Conservation (phyloP, 2,797 vertebrate species). For the Clamator glandarius region DNA sequence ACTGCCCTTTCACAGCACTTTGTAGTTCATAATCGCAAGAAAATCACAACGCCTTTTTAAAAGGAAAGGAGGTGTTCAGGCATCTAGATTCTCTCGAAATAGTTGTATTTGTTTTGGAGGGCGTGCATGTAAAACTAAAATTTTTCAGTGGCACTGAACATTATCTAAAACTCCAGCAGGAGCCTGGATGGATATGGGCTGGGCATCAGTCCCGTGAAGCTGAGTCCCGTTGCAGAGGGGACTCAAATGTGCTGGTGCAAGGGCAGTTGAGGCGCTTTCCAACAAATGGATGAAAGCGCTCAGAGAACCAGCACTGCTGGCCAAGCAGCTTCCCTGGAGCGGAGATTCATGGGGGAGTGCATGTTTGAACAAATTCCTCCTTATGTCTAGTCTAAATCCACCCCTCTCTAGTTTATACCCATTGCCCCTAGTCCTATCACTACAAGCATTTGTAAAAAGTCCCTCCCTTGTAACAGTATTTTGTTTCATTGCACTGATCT, state of each 20-base stretch:
- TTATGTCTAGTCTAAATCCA: no score
- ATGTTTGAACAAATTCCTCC: neutral
- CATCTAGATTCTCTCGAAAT: neutral
- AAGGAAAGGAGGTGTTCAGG: neutral
- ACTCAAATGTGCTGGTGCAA: neutral
- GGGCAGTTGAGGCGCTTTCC: fast-evolving
- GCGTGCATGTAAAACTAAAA: fast-evolving
- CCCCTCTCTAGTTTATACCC: no score
- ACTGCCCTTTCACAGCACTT: neutral
- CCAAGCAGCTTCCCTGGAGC: neutral
- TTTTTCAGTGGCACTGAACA: neutral
- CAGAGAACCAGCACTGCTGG: neutral
- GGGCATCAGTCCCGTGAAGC: fast-evolving
- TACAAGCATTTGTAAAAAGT: no score
- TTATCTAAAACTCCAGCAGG: neutral
- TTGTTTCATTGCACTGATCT: neutral
- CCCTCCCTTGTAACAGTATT: neutral
- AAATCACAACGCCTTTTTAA: neutral
- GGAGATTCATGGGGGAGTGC: neutral
- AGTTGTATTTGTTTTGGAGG: fast-evolving
- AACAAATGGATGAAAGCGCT: neutral
- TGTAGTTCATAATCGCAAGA: neutral
- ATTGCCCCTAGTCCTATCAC: no score
- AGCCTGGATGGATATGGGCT: neutral
- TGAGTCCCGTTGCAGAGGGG: neutral